Base-by-base conservation (phyloP, 2,113 vertebrate species). In the Ammodytes dubius region DNA sequence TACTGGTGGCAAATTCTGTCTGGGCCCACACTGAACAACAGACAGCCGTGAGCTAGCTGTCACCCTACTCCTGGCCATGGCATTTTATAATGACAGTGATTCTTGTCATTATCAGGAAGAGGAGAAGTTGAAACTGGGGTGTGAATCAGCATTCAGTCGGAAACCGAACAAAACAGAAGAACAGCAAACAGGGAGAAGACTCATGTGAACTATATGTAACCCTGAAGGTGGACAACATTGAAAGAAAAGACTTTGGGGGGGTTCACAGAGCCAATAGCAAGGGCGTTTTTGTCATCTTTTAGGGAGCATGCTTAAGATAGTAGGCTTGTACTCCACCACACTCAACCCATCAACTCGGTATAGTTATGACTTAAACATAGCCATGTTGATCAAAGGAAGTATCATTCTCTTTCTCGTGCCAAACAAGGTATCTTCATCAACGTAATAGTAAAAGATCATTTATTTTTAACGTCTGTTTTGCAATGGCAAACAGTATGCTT, bases 101-200 rank as follows among this genome's bases (percentile, higher is more conserved):
- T 95, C 94, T 96, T 96, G 93, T 96, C 93, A 94, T 96, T 94
- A 93, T 94, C 93, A 95, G 95, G 95, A 94, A 94, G 95, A 94
- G 93, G 90, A 93, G 95, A 95, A 94, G 94, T 94, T 95, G 94
- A 95, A 94, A 95, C 94, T 88, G 93, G 87, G 90, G 92, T 93
- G 90, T 95, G 94, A 95, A 82, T 90, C 92, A 89, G 88, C 92
- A 89, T 83, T 92, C 89, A 91, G 84, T 92, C 40, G 84, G 92
- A 91, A 91, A 90, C 87, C 86, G 77, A 92, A 89, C 82, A 89
- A 89, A 93, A 89, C 79, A 64, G 94, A 94, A 91, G 93, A 93
- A 72, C 87, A 74, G 66, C 88, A 92, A 92, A 87, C 69, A 91
- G 68, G 90, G 82, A 90, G 92, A 94, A 93, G 92, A 94, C 74